Conservation (phyloP, 2,113 vertebrate species). For the Saimiri boliviensis region DNA sequence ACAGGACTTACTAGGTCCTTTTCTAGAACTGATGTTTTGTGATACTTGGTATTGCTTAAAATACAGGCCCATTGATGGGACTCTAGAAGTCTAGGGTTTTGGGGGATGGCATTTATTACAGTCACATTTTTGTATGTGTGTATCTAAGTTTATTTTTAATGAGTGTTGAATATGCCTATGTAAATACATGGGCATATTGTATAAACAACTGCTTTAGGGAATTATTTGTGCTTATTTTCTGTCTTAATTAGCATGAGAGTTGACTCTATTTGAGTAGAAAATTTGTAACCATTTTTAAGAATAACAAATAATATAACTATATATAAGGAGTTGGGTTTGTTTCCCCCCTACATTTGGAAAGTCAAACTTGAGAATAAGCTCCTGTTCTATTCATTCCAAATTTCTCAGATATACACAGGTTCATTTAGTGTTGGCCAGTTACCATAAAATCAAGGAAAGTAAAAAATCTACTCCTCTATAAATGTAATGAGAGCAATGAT, state of each 20-base stretch:
- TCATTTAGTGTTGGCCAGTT: not conserved
- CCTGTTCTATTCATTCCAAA: not conserved
- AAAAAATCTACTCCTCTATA: not conserved
- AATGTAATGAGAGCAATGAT: not conserved
- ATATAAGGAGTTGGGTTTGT: not conserved
- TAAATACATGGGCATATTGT: not conserved
- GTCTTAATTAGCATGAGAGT: not conserved
- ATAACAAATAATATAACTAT: not conserved
- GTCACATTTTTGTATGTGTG: not conserved
- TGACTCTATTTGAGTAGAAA: not conserved
- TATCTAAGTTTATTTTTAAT: slow-evolving; percentile 18
- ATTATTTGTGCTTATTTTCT: slow-evolving; percentile 26
- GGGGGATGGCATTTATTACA: not conserved
- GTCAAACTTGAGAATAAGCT: not conserved
- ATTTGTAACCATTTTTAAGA: not conserved
- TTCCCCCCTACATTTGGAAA: not conserved
- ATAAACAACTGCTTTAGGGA: not conserved
- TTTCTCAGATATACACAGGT: not conserved
- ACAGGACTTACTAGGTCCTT: not conserved
- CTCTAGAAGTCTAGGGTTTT: not conserved
- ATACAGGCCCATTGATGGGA: not conserved
- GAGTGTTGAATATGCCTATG: not conserved
- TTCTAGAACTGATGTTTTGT: not conserved
- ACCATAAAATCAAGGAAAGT: not conserved
- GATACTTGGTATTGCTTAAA: not conserved